A percentile compares a stretch with the other conserved stretches of the same genome.
phyloP scores from a whole-genome alignment of 1,140 invertebrate genomes.

The Sycophila sp. region DNA sequence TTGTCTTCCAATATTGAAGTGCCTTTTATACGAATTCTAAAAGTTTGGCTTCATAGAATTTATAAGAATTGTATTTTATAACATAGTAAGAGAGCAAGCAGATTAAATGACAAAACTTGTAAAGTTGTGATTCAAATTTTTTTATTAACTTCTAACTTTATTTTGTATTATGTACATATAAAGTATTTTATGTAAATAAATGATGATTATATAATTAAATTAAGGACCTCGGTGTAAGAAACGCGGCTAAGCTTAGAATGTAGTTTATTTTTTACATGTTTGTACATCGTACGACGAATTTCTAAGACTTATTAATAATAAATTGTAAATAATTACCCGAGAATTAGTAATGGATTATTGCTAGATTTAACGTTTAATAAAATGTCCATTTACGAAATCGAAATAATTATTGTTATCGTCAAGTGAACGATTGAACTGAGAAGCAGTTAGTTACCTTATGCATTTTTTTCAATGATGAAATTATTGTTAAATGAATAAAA shows the following conservation, averaged over 20 bases:
- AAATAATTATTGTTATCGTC: conserved; percentile 22
- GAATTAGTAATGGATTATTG: background rate
- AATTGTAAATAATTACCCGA: conserved; percentile 24
- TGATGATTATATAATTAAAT: background rate
- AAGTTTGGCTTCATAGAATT: no score
- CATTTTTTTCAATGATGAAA: conserved; percentile 22
- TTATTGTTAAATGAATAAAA: conserved; percentile 33
- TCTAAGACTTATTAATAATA: background rate
- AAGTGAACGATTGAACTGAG: background rate
- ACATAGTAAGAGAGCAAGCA: no score
- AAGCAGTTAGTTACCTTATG: conserved; percentile 28
- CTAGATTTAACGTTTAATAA: no score
- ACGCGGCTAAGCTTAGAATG: no score
- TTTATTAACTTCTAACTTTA: no score
- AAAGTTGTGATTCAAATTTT: conserved; percentile 27
- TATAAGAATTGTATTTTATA: no score
- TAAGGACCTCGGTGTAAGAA: background rate
- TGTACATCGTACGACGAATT: background rate
- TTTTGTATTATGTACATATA: conserved; percentile 9
- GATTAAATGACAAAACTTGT: no score
- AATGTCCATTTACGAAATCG: conserved; percentile 8
- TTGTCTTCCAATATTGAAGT: no score
- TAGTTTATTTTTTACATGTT: background rate
- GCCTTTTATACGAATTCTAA: no score
- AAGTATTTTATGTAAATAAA: conserved; percentile 21